Percentiles rank a stretch among this genome's conserved stretches.
phyloP scores from a whole-genome alignment of 2,888 invertebrate species.

The Tetranychus truncatus region DNA sequence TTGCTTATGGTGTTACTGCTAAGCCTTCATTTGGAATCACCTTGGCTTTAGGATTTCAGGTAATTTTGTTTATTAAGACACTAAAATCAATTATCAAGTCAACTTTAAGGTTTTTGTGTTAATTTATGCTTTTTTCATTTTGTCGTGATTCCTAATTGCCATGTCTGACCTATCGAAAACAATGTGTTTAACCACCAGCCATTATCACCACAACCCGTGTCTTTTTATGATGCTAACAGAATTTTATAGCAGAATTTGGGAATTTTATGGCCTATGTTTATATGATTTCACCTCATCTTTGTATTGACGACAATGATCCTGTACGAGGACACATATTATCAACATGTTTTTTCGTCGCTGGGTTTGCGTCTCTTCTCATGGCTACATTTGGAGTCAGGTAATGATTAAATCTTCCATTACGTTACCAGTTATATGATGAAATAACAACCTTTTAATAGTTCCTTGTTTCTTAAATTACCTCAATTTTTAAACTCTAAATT shows the following conservation, averaged over 20 bases:
- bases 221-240: slow-evolving; percentile 35
- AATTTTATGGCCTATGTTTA: slow-evolving; percentile 64
- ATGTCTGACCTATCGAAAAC: too few species aligned
- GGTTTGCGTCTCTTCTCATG: slow-evolving; percentile 32
- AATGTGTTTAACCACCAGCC: too few species aligned
- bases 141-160: too few species aligned
- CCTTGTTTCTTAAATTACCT: too few species aligned
- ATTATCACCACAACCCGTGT: too few species aligned
- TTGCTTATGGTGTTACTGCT: neutral
- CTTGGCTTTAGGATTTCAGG: neutral
- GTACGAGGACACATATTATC: slow-evolving; percentile 32
- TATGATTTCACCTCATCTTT: slow-evolving; percentile 57
- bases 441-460: too few species aligned
- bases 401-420: slow-evolving; percentile 8
- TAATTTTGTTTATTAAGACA: neutral
- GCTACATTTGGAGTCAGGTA: slow-evolving; percentile 33
- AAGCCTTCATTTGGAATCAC: neutral
- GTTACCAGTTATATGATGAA: neutral
- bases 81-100: too few species aligned
- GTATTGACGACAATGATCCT: slow-evolving; percentile 41
- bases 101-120: too few species aligned
- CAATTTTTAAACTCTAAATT: neutral
- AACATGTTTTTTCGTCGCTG: slow-evolving; percentile 34
- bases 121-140: too few species aligned
- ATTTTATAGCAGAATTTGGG: slow-evolving; percentile 66